Base-by-base conservation (phyloP, 2,113 vertebrate species). In the Halcyon senegalensis region DNA sequence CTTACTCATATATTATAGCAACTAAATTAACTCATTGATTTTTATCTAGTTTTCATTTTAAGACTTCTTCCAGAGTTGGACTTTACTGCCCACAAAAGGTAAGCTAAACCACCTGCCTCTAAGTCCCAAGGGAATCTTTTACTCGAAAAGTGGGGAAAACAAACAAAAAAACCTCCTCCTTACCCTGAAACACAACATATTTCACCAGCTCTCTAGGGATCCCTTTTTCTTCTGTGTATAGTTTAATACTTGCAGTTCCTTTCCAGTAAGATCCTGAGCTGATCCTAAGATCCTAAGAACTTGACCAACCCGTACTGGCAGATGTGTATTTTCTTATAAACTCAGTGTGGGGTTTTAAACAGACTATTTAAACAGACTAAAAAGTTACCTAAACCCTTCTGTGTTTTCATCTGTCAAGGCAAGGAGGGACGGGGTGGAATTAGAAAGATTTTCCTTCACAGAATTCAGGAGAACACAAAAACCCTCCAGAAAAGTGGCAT, bases 371-470 rank as follows among this genome's bases (percentile, higher is more conserved):
- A 79, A 55, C 27, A 28, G 28, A 68, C 11, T 23, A 33, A 53
- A 21, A 64, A 64, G 19, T 51, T 33, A 63, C 5, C 39, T 24
- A 51, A 46, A 16, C 16, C 7, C 11, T 59, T 23, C 25, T 48
- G 8, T 28, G 4, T 31, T 9, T 51, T 70, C n/a, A 19, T 21
- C n/a, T 83, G 3, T 16, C 15, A 8, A 5, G 9, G 11, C 6
- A 6, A 7, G 7, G 31, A 5, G 4, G 2, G 8, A 17, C 5
- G 19, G 9, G 19, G 4, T 11, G 23, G 10, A 24, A 25, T 53
- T n/a, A 27, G 18, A 24, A 60, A 76, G 15, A n/a, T 8, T 79
- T 73, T 35, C 10, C 18, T 23, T 51, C 31, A 15, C 13, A 20
- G 41, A 51, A 63, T 25, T 41, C 37, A 7, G 37, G 84, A 77